Base-by-base conservation (phyloP, 2,797 vertebrate genomes). In the Neoniphon sammara region DNA sequence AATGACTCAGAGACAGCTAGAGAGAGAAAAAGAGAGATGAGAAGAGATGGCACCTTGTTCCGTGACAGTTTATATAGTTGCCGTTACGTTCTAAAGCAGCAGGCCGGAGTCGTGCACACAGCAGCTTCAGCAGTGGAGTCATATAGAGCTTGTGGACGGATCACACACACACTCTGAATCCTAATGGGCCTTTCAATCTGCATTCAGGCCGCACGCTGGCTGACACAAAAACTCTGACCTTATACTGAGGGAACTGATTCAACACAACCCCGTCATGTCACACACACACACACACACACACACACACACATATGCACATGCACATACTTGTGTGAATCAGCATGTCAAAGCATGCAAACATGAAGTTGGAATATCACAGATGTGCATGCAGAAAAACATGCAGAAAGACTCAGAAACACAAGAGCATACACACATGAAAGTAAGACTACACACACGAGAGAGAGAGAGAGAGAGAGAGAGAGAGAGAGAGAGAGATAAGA, bases 201-300 rank as follows among this genome's bases (percentile, higher is more conserved):
- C 87, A 90, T 90, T 84, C 89, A 88, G 83, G 76, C 65, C 53
- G 65, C 85, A 69, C 36, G 39, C 54, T 50, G 54, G 59, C 68
- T 56, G 12, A 63, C 79, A 86, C 84, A 85, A 85, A 86, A 81
- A 83, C 81, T 75, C 55, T 82, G 83, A 84, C 89, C 86, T 87
- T 77, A 77, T 77, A 79, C 82, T 80, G 82, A 85, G 78, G 66
- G 34, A 64, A 79, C 61, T 57, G 72, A 78, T 81, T 82, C 79
- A 84, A 75, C 75, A 73, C 75, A 58, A 20, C 25, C 44, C 52
- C 52, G 68, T 42, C 63, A 55, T 64, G 76, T 73, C 56, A 44
- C 64, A 71, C 70, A 25, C 72, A 78, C 62, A 67, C 60, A 75
- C 31, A 68, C 56, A 69, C 67, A 36, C 8, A 71, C 44, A 58